Evolutionary conservation across 2,888 invertebrate species (phyloP).

Genomic region (Cancer borealis): DNA sequence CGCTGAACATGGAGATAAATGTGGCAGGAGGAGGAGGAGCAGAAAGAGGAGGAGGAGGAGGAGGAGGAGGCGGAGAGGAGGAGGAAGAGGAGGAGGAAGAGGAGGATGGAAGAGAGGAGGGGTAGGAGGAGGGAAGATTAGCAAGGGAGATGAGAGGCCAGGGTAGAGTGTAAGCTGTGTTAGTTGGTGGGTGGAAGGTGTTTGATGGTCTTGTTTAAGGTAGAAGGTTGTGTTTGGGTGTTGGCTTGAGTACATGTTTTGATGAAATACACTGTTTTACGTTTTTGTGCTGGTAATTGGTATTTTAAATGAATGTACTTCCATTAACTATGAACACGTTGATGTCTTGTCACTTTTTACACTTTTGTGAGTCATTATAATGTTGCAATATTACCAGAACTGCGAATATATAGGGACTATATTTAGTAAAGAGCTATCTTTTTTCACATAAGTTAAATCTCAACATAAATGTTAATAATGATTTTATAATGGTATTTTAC

Average conservation of each 20-base stretch:
- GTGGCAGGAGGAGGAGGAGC: neutral
- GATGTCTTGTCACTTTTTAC: too few species aligned
- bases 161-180: neutral
- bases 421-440: too few species aligned
- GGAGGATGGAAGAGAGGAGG: neutral
- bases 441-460: too few species aligned
- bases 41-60: neutral
- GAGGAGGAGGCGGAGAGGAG: neutral
- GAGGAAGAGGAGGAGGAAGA: neutral
- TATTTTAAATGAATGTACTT: neutral
- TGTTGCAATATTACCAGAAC: too few species aligned
- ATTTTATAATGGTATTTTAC: too few species aligned
- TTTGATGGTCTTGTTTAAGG: neutral
- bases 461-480: too few species aligned
- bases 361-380: too few species aligned
- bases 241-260: neutral
- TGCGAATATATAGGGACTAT: too few species aligned
- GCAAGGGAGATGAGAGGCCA: neutral
- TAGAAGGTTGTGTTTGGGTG: neutral
- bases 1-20: neutral
- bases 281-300: neutral
- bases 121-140: neutral
- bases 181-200: neutral
- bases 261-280: neutral
- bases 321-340: neutral